These are phyloP conservation scores for Phyllostomus hastatus DNA, from an alignment of 2,113 vertebrate species.

Conservation along the genomic window DNA sequence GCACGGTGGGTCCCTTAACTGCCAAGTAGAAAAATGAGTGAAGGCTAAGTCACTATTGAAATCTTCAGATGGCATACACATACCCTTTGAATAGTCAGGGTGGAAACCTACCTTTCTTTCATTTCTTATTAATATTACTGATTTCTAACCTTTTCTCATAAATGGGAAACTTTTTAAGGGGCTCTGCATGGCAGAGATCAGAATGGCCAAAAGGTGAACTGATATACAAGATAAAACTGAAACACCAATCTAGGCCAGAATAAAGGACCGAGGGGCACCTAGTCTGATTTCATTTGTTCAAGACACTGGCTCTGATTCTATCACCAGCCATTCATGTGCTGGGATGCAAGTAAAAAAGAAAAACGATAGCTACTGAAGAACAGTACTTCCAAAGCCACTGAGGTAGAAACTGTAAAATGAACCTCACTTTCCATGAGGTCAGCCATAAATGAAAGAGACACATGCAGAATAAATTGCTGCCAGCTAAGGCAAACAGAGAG, in stretches of 20 bases:
- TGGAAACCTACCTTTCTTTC: not conserved
- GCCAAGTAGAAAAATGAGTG: not conserved
- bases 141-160: slow-evolving; percentile 3
- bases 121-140: not conserved
- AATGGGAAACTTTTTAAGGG: not conserved
- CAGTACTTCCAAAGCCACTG: not conserved
- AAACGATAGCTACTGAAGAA: not conserved
- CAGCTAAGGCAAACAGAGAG: not conserved
- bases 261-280: not conserved
- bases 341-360: not conserved
- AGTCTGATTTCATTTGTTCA: not conserved
- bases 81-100: not conserved
- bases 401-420: slow-evolving; percentile 25
- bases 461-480: slow-evolving; percentile 10
- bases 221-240: not conserved
- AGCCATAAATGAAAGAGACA: not conserved
- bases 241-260: not conserved
- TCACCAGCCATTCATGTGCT: not conserved
- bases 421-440: slow-evolving; percentile 35
- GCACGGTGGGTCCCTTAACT: not conserved
- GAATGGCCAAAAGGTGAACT: not conserved
- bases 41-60: accelerated
- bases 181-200: not conserved
- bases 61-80: not conserved
- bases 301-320: not conserved